phyloP scores from a whole-genome alignment of 1,140 invertebrate species.

The Campoletis sonorensis region DNA sequence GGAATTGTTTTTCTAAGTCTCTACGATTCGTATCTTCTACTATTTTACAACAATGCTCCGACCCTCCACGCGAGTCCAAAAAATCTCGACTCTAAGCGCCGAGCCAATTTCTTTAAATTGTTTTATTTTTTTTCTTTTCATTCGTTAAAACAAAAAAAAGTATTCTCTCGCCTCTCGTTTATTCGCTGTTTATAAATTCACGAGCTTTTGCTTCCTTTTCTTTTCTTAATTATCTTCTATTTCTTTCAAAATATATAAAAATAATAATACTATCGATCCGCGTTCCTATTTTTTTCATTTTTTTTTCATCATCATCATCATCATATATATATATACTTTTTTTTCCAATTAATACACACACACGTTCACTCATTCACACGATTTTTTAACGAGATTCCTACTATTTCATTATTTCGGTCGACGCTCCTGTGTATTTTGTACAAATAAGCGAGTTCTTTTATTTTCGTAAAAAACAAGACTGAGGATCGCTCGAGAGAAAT shows the following conservation, averaged over 20 bases:
- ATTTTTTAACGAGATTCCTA: conserved; percentile 20
- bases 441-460: too few species aligned
- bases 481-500: background rate
- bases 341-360: background rate
- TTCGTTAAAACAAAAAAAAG: background rate
- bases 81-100: background rate
- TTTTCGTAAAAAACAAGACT: conserved; percentile 13
- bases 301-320: too few species aligned
- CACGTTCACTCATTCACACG: conserved; percentile 10
- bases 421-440: background rate
- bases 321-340: too few species aligned
- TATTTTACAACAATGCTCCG: conserved; percentile 61
- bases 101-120: background rate
- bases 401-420: too few species aligned
- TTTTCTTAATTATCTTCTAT: conserved; percentile 36
- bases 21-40: conserved; percentile 59
- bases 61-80: background rate
- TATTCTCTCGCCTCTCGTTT: background rate
- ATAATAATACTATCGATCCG: conserved; percentile 64
- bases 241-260: conserved; percentile 58
- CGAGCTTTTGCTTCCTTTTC: background rate
- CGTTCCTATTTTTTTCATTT: background rate
- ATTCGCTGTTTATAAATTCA: background rate
- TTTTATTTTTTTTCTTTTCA: background rate
- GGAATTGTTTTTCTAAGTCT: conserved; percentile 40